phyloP scores from a whole-genome alignment of 2,888 invertebrate species.

The Tetheella fluctuosa region DNA sequence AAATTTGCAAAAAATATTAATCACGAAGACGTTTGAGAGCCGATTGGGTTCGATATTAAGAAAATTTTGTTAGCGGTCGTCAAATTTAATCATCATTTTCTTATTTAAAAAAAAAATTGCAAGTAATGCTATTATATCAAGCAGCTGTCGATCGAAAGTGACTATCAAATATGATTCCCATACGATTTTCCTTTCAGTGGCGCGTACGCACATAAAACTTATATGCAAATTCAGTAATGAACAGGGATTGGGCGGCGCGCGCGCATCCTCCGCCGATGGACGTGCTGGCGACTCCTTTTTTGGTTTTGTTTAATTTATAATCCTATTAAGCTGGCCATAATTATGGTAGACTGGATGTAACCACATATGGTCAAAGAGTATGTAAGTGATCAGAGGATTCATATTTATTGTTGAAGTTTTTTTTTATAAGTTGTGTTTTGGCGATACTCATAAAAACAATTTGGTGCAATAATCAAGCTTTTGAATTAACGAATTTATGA shows the following conservation, averaged over 20 bases:
- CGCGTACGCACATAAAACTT: slow-evolving; percentile 39
- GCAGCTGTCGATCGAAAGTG: slow-evolving; percentile 44
- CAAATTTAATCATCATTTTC: background rate
- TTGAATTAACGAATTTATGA: background rate
- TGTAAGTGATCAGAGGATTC: background rate
- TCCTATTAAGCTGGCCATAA: slow-evolving; percentile 24
- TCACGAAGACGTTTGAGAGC: too few relatives aligned
- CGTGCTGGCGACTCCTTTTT: slow-evolving; percentile 46
- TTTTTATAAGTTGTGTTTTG: background rate
- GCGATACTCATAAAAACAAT: too few relatives aligned
- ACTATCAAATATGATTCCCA: slow-evolving; percentile 39
- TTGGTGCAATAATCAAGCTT: background rate
- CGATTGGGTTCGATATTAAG: too few relatives aligned
- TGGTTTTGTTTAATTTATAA: slow-evolving; percentile 56
- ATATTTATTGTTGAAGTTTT: background rate
- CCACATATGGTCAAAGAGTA: slow-evolving; percentile 14
- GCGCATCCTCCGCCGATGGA: slow-evolving; percentile 25
- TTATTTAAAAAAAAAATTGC: slow-evolving; percentile 17
- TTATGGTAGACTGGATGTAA: slow-evolving; percentile 22
- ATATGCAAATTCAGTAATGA: slow-evolving; percentile 62
- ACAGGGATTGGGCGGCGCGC: slow-evolving; percentile 56
- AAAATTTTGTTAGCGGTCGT: too few relatives aligned
- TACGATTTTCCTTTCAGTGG: slow-evolving; percentile 43
- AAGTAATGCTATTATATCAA: slow-evolving; percentile 27
- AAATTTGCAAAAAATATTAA: too few relatives aligned